A percentile compares a stretch with the other conserved stretches of the same genome.
phyloP scores from a whole-genome alignment of 2,113 vertebrate genomes.

The Cervus canadensis region DNA sequence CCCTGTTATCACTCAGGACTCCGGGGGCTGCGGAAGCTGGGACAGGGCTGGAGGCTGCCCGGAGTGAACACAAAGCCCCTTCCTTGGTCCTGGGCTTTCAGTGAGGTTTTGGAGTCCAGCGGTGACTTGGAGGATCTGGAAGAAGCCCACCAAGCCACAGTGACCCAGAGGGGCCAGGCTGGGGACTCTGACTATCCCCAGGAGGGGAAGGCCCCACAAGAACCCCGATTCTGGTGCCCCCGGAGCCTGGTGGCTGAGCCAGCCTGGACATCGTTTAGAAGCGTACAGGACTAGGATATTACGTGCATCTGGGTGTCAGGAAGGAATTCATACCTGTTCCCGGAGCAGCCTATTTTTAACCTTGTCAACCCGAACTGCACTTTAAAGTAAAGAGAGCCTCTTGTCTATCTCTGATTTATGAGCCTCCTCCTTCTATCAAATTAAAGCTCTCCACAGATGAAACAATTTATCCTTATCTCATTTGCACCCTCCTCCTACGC shows the following conservation, averaged over 20 bases:
- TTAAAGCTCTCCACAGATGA: neutral
- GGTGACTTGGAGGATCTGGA: neutral
- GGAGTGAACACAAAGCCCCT: fast-evolving
- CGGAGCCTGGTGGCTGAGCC: neutral
- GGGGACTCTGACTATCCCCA: fast-evolving
- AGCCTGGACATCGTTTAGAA: neutral
- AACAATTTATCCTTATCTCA: neutral
- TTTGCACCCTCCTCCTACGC: neutral
- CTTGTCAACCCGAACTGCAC: neutral
- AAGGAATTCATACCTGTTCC: neutral
- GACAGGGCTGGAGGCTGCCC: neutral
- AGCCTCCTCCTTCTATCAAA: neutral
- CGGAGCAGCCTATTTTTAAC: neutral
- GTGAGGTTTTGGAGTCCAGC: neutral
- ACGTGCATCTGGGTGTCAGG: fast-evolving
- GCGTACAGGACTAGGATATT: fast-evolving
- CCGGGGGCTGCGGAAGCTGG: neutral
- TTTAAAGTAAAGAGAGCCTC: neutral
- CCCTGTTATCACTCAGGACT: too few species aligned
- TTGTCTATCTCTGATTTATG: neutral
- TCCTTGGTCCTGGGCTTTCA: fast-evolving
- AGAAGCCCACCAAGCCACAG: neutral
- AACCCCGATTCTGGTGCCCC: neutral
- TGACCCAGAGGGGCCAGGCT: neutral
- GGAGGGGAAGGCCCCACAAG: neutral